phyloP scores from a whole-genome alignment of 35 echinoderm and acorn worm species.

The Lytechinus pictus region DNA sequence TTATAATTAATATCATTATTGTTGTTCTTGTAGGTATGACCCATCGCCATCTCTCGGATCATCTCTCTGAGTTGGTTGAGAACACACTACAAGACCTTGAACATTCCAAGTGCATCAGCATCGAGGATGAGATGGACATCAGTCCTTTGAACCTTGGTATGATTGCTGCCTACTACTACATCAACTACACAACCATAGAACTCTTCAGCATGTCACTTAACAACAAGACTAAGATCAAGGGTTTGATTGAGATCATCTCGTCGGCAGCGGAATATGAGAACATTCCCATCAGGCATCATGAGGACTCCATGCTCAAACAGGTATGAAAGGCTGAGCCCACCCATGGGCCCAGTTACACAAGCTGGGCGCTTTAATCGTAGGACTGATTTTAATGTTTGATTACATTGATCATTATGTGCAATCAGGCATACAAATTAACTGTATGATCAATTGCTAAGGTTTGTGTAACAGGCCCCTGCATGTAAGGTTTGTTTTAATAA shows the following conservation, averaged over 20 bases:
- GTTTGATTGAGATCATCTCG: constrained; percentile 97
- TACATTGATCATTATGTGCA: no score
- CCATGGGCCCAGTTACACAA: no score
- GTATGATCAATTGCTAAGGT: no score
- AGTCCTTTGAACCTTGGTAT: constrained; percentile 95
- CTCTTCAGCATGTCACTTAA: constrained; percentile 99
- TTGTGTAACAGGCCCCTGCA: no score
- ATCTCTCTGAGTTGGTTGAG: constrained; percentile 97
- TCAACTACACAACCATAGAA: constrained; percentile 99
- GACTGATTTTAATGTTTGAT: no score
- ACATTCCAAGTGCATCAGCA: constrained; percentile 98
- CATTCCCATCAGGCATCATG: constrained; percentile 97
- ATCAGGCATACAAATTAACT: no score
- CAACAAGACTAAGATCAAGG: constrained; percentile 98
- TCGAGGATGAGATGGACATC: constrained; percentile 98
- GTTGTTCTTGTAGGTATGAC: constrained; percentile 72
- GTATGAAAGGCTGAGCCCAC: constrained; percentile 13
- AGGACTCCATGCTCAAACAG: constrained; percentile 95
- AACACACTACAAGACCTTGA: constrained; percentile 97
- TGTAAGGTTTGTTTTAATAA: no score
- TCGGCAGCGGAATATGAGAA: constrained; percentile 97
- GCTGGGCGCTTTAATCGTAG: no score
- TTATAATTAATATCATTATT: background rate
- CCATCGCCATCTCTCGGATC: constrained; percentile 95
- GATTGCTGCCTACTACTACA: constrained; percentile 99